Evolutionary conservation across 23 tunicate species (phyloP).

Genomic region (Ciona savignyi): DNA sequence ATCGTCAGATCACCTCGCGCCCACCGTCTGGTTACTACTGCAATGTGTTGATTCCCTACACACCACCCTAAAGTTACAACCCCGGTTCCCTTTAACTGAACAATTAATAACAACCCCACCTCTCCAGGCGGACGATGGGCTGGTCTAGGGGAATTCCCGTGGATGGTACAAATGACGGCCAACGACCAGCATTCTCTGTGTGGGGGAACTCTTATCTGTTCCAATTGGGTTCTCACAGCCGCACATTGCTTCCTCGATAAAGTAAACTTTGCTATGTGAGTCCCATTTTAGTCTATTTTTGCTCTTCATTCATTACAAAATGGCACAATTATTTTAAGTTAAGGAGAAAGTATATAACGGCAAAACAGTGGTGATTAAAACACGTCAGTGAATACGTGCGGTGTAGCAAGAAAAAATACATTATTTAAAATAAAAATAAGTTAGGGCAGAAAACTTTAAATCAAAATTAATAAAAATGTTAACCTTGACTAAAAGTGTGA

Average conservation of each 20-base stretch:
- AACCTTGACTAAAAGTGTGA: no score
- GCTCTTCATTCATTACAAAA: no score
- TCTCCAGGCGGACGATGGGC: constrained; percentile 68
- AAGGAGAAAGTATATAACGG: no score
- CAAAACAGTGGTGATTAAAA: no score
- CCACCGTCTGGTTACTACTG: no score
- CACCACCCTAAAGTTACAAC: background rate
- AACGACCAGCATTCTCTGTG: constrained; percentile 45
- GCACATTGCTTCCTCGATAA: constrained; percentile 90
- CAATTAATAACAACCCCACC: background rate
- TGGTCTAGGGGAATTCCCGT: constrained; percentile 58
- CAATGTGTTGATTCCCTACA: no score
- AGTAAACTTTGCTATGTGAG: constrained; percentile 36
- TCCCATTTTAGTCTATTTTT: background rate
- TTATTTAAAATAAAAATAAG: no score
- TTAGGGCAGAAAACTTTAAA: no score
- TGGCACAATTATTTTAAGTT: no score
- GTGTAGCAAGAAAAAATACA: no score
- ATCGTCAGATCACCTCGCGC: background rate
- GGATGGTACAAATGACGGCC: constrained; percentile 83
- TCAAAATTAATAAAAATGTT: no score
- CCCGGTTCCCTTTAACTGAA: background rate
- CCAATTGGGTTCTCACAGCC: constrained; percentile 88
- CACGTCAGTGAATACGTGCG: no score
- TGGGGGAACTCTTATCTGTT: constrained; percentile 81